These are phyloP conservation scores for Sapayoa aenigma DNA, from an alignment of 2,113 vertebrate genomes.

Conservation along the genomic window DNA sequence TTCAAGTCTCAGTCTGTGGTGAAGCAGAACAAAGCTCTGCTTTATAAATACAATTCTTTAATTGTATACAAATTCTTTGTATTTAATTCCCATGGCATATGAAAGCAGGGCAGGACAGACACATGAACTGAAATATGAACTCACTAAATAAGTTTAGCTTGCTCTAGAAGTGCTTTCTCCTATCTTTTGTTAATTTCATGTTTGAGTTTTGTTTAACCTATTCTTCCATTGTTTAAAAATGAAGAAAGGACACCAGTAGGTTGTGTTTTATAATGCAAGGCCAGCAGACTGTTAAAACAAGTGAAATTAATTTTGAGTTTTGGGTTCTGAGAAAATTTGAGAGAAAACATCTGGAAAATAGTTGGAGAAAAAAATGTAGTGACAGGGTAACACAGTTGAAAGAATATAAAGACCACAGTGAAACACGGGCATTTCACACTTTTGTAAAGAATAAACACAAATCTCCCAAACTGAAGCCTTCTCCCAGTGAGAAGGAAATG, in stretches of 20 bases:
- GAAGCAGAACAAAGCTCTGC: background rate
- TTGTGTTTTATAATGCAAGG: background rate
- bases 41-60: background rate
- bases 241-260: background rate
- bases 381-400: background rate
- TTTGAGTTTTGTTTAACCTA: background rate
- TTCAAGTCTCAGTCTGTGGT: background rate
- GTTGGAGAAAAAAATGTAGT: background rate
- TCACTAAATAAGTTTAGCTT: background rate
- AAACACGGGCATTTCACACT: background rate
- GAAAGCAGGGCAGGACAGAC: background rate
- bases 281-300: background rate
- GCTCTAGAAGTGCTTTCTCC: background rate
- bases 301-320: background rate
- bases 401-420: background rate
- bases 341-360: background rate
- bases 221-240: background rate
- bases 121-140: background rate
- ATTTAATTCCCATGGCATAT: background rate
- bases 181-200: background rate
- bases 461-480: background rate
- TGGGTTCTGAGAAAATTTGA: background rate
- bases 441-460: background rate
- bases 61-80: background rate
- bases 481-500: background rate